Base-by-base conservation (phyloP, 2,888 invertebrate species). In the Melikaiella ostensackeni region DNA sequence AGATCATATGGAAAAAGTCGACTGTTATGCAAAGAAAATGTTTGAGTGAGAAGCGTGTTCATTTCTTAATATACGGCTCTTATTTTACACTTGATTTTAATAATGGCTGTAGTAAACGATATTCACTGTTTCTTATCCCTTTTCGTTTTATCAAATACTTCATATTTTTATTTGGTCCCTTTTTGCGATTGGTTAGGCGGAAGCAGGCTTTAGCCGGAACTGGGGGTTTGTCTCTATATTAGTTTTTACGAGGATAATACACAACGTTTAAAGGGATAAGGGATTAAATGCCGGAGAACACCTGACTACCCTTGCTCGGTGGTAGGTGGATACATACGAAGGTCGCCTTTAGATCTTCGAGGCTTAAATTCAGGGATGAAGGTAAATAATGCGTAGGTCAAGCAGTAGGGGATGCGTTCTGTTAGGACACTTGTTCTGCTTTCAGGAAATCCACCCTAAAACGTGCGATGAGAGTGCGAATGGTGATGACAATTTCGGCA, bases 241-340 rank as follows among this genome's bases (percentile, higher is more conserved):
- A 91, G 89, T 90, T 91, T 91, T 91, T 91, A 91, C 88, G 91
- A 90, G 89, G 88, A 89, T 90, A 90, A 91, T 91, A 91, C 90
- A 91, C 91, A 90, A 90, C 89, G 90, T 88, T 91, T 91, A 90
- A 89, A 90, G 86, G 90, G 90, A 90, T 91, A 91, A 90, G 84
- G 89, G 90, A 91, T 91, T 91, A 90, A 91, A 89, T 82, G 85
- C 83, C 81, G 80, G 82, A 76, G 82, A 82, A 79, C 88, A 86
- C 86, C 87, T 88, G 87, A 86, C 85, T 84, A 82, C 82, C 81
- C 81, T 79, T 79, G 80, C 75, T 74, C 79, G 80, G 79, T 82
- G 79, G 77, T 74, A 79, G 83, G 80, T 79, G 75, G 79, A 77
- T 79, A 79, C 80, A 61, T 77, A 77, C 70, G 70, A 70, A 70